These are phyloP conservation scores for Actinernus sp. DNA, from an alignment of 92 coral and sea anemone genomes.

Conservation along the genomic window DNA sequence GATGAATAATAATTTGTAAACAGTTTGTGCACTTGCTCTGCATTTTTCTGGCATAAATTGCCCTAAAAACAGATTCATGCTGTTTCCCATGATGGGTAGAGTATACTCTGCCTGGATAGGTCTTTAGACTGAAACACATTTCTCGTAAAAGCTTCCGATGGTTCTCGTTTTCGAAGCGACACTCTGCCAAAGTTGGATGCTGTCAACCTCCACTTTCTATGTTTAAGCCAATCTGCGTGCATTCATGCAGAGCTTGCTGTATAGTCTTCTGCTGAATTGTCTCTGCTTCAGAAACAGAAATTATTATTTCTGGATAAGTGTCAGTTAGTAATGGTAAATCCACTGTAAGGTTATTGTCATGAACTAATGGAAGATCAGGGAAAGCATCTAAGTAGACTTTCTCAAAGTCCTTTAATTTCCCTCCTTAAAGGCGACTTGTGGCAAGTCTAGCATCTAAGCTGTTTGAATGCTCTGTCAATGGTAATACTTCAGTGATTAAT, in stretches of 20 bases:
- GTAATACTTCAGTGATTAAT: neutral
- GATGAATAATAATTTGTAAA: conserved; percentile 55
- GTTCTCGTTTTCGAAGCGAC: conserved; percentile 26
- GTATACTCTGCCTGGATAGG: conserved; percentile 35
- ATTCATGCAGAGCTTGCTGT: conserved; percentile 29
- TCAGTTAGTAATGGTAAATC: neutral
- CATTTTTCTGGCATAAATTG: conserved; percentile 54
- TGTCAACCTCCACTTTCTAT: conserved; percentile 43
- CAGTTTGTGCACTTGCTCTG: conserved; percentile 23
- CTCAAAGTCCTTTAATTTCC: too few species aligned
- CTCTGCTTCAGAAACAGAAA: conserved; percentile 1
- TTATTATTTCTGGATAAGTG: neutral
- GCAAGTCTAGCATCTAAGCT: too few species aligned
- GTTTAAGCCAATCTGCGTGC: conserved; percentile 60
- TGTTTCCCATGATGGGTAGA: conserved; percentile 66
- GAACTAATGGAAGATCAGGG: neutral
- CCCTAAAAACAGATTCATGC: conserved; percentile 48
- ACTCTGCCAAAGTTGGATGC: conserved; percentile 65
- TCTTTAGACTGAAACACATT: conserved; percentile 36
- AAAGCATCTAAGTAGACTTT: neutral
- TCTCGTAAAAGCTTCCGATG: conserved; percentile 44
- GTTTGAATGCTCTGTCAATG: neutral
- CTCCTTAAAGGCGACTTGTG: too few species aligned
- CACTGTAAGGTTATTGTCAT: too few species aligned
- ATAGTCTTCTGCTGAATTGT: conserved; percentile 39